Evolutionary conservation across 1,140 invertebrate genomes (phyloP), one percentile per base, ranked within the genome.

Genomic region (Drosophila sturtevanti): DNA sequence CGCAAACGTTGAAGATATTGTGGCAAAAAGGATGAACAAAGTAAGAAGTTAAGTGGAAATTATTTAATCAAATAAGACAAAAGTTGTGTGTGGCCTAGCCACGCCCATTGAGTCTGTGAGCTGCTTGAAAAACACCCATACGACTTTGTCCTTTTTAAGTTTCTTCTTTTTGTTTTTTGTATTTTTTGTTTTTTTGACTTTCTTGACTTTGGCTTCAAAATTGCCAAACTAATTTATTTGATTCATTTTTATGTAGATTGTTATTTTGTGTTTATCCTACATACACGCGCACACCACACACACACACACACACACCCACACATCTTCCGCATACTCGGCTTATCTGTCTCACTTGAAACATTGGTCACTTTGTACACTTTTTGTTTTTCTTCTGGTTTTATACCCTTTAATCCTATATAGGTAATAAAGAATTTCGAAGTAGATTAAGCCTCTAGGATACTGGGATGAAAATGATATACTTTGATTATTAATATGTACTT

Each of bases 211-310:
- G 64, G 67, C 72, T 74, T 75, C 63, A 78, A 85, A 89, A 79
- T 80, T 71, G 72, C 54, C 72, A 73, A 90, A 82, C 87, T 81
- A 87, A 90, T 90, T 90, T 86, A 90, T 82, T 90, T 81, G 81
- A 87, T 82, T 82, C 81, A 90, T 90, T 90, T 90, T 79, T 71
- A 90, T 90, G 86, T 76, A 90, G 86, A 86, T 90, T 86, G 78
- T 86, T 81, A 73, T 63, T 68, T 77, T 65, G 54, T 68, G 74
- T 78, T 75, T 72, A 67, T 22, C 11, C 18, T n/a, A 21, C 38
- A 56, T 7, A 31, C 27, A 31, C 27, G 1, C 27, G 7, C 22
- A 24, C 4, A 24, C 22, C 22, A 4, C 21, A 51, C 34, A 64
- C 21, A n/a, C 55, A 64, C 38, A 48, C 37, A 72, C 72, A 60